Evolutionary conservation across 2,888 invertebrate species (phyloP).

Genomic region (Thymelicus lineola): DNA sequence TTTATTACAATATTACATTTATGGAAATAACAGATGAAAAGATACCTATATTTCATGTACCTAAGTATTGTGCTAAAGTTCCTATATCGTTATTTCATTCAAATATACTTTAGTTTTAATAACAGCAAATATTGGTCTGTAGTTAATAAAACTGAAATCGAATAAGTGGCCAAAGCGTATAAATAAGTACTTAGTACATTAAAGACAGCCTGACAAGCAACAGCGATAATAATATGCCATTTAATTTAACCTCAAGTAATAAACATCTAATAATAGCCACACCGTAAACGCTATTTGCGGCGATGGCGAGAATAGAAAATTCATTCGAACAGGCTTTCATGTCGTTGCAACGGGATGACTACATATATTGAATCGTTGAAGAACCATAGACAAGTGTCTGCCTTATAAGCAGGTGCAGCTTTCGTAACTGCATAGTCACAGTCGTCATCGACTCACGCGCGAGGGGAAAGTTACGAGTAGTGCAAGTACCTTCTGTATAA

Average conservation of each 20-base stretch:
- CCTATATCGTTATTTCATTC: too few relatives aligned
- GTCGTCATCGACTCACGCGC: conserved; percentile 64
- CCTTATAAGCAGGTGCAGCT: conserved; percentile 75
- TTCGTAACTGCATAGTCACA: conserved; percentile 78
- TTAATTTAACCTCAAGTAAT: conserved; percentile 4
- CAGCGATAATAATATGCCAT: not conserved
- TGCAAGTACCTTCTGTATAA: conserved; percentile 62
- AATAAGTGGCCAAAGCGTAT: not conserved
- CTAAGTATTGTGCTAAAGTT: too few relatives aligned
- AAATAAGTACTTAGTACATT: not conserved
- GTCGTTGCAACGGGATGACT: conserved; percentile 29
- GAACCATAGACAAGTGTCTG: conserved; percentile 58
- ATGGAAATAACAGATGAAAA: too few relatives aligned
- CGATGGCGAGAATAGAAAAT: conserved; percentile 43
- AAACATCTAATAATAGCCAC: conserved; percentile 16
- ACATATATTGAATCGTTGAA: conserved; percentile 41
- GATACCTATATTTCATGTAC: too few relatives aligned
- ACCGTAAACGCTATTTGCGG: conserved; percentile 18
- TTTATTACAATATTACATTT: too few relatives aligned
- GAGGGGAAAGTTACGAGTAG: conserved; percentile 73
- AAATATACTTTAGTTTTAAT: too few relatives aligned
- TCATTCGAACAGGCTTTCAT: conserved; percentile 39
- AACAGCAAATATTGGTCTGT: too few relatives aligned
- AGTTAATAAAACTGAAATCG: too few relatives aligned
- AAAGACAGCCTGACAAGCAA: not conserved